Evolutionary conservation across 1,140 invertebrate species (phyloP), one percentile per base, ranked within the genome.

Genomic region (Diploscapter pachys): DNA sequence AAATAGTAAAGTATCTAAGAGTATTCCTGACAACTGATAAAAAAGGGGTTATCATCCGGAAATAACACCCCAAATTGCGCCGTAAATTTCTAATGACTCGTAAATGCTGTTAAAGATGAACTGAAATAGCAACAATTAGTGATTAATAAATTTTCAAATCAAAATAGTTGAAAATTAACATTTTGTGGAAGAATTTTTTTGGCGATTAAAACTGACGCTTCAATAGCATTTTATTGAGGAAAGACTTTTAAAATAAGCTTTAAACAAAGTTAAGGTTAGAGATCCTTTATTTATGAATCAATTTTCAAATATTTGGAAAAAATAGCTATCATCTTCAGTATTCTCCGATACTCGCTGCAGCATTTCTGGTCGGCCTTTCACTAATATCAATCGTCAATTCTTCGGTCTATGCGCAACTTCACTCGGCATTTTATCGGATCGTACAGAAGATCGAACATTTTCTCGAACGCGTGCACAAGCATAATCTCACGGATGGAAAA

Each of bases 301-400:
- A 31, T 31, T 31, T 31, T 31, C 31, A 31, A 31, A 31, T 31
- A 31, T 31, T 31, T 31, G 0, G 31, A 31, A 31, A 31, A 31
- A 31, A 31, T 31, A n/a, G 31, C 31, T 5, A 49, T 13, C 5
- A 0, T 56, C 52, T 75, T 75, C 62, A 76, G 75, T 76, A 76
- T 69, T 67, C 69, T 0, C 69, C 70, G 3, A 53, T 76, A 56
- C 50, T 76, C 49, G 75, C 70, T 11, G 51, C 70, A 31, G 70
- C 64, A 5, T 76, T 76, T 48, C 55, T 76, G 5, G 63, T 76
- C 52, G 75, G 75, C n/a, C 63, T 76, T 5, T 63, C 75, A 5
- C 64, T 76, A n/a, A 71, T 76, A 52, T 73, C 69, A 9, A 76
- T 76, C 49, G 68, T 76, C 51, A 76, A 76, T 55, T 66, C 75